Evolutionary conservation across 1,140 invertebrate genomes (phyloP).

Genomic region (Pissodes strobi): DNA sequence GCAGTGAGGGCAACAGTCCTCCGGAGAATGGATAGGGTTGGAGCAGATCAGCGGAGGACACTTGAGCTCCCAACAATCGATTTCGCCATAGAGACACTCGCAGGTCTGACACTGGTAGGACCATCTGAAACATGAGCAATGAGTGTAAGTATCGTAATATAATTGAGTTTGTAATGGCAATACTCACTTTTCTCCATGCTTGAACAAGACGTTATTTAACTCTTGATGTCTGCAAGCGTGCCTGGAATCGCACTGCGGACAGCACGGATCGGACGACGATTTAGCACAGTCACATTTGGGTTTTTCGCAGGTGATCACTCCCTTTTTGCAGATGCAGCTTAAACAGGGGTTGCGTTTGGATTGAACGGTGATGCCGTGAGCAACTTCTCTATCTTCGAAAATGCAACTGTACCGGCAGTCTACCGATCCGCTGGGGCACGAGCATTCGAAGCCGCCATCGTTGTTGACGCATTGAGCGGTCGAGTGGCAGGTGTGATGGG

Average conservation of each 20-base stretch:
- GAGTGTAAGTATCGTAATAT: not conserved
- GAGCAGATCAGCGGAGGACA: slow-evolving; percentile 76
- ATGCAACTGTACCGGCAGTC: slow-evolving; percentile 65
- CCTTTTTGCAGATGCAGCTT: slow-evolving; percentile 64
- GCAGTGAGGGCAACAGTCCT: slow-evolving; percentile 75
- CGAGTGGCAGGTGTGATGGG: slow-evolving; percentile 76
- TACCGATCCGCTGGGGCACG: slow-evolving; percentile 65
- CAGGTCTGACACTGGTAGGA: slow-evolving; percentile 89
- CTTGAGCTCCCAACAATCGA: slow-evolving; percentile 79
- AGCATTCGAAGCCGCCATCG: slow-evolving; percentile 79
- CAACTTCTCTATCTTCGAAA: slow-evolving; percentile 63
- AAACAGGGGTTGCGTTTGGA: slow-evolving; percentile 63
- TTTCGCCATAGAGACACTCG: slow-evolving; percentile 85
- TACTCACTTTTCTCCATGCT: slow-evolving; percentile 69
- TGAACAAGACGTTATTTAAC: slow-evolving; percentile 71
- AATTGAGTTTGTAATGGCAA: not conserved
- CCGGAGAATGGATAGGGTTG: slow-evolving; percentile 65
- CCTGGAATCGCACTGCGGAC: slow-evolving; percentile 75
- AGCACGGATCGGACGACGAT: slow-evolving; percentile 66
- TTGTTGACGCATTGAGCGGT: slow-evolving; percentile 80
- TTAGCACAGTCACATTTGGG: slow-evolving; percentile 66
- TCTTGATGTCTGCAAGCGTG: slow-evolving; percentile 79
- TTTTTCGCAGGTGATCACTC: slow-evolving; percentile 67
- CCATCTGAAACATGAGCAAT: slow-evolving; percentile 63
- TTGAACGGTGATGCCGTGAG: slow-evolving; percentile 60